Conservation (phyloP, 2,888 invertebrate genomes). For the Lepeophtheirus nordmannii region DNA sequence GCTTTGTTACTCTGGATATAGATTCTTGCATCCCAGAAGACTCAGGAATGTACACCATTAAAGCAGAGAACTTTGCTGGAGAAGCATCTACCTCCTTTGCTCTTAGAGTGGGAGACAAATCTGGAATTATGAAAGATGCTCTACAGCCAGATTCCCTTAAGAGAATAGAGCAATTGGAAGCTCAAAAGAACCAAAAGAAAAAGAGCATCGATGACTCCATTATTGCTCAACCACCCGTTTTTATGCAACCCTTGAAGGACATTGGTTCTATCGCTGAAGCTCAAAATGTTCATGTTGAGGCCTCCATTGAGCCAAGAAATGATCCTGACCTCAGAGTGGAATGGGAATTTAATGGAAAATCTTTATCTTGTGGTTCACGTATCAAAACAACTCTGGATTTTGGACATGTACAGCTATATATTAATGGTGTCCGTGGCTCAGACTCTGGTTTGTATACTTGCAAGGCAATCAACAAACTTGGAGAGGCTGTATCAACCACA, state of each 20-base stretch:
- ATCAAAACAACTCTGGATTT: slow-evolving; percentile 90
- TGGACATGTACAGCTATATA: slow-evolving; percentile 79
- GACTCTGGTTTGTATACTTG: slow-evolving; percentile 92
- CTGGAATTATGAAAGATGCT: slow-evolving; percentile 60
- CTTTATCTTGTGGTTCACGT: slow-evolving; percentile 49
- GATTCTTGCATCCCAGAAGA: slow-evolving; percentile 72
- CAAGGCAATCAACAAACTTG: slow-evolving; percentile 77
- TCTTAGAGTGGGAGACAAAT: slow-evolving; percentile 39
- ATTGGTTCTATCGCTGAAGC: slow-evolving; percentile 69
- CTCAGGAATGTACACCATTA: slow-evolving; percentile 82
- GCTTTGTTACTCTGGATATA: slow-evolving; percentile 80
- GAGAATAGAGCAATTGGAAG: slow-evolving; percentile 76
- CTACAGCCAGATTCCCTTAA: slow-evolving; percentile 82
- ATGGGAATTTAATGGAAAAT: slow-evolving; percentile 64
- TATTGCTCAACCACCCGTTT: slow-evolving; percentile 83
- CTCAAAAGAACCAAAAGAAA: slow-evolving; percentile 52
- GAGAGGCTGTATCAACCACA: slow-evolving; percentile 84
- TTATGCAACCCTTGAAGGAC: slow-evolving; percentile 60
- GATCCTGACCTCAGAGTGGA: slow-evolving; percentile 71
- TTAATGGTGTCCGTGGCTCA: slow-evolving; percentile 67
- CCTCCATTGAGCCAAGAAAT: slow-evolving; percentile 74
- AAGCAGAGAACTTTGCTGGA: slow-evolving; percentile 81
- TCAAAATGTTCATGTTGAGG: slow-evolving; percentile 69
- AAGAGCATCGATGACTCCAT: slow-evolving; percentile 59
- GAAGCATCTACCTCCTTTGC: slow-evolving; percentile 83